Percentiles rank a stretch among this genome's conserved stretches.
Evolutionary conservation across 2,888 invertebrate species (phyloP).

Genomic region (Noctua janthe): DNA sequence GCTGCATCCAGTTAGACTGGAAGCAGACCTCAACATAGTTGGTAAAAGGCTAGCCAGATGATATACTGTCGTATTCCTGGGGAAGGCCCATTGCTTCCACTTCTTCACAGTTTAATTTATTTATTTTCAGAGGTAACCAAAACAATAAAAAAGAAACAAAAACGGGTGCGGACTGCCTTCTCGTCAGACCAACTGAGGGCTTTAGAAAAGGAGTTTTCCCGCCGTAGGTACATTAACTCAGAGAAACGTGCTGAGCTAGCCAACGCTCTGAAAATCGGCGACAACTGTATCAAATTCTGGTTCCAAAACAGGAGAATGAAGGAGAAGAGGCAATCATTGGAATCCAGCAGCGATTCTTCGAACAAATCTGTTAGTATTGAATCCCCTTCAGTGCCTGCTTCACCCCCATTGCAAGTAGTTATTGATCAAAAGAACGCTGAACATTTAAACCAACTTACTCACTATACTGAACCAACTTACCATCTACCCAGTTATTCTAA

Average conservation of each 20-base stretch:
- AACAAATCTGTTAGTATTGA: slow-evolving; percentile 63
- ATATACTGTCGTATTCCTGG: too few relatives aligned
- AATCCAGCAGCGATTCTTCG: slow-evolving; percentile 76
- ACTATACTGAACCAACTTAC: slow-evolving; percentile 37
- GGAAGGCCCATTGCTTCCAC: too few relatives aligned
- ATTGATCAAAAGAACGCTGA: slow-evolving; percentile 13
- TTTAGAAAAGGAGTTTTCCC: slow-evolving; percentile 88
- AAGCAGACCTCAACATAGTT: too few relatives aligned
- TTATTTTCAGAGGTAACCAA: slow-evolving; percentile 68
- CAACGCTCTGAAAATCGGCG: slow-evolving; percentile 90
- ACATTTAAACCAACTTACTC: slow-evolving; percentile 7
- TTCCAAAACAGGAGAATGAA: slow-evolving; percentile 96
- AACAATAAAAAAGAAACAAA: slow-evolving; percentile 83
- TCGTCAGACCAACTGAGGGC: slow-evolving; percentile 92
- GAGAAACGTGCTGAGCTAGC: slow-evolving; percentile 92
- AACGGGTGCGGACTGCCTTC: slow-evolving; percentile 93
- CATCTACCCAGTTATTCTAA: slow-evolving; percentile 52
- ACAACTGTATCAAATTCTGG: slow-evolving; percentile 95
- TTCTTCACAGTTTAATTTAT: slow-evolving; percentile 4
- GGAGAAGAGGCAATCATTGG: slow-evolving; percentile 89
- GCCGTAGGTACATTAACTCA: slow-evolving; percentile 92
- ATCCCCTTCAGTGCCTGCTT: slow-evolving; percentile 44
- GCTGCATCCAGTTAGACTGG: too few relatives aligned
- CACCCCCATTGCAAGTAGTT: slow-evolving; percentile 23
- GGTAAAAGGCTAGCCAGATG: too few relatives aligned